Base-by-base conservation (phyloP, 1,140 invertebrate species). In the Diabrotica virgifera region DNA sequence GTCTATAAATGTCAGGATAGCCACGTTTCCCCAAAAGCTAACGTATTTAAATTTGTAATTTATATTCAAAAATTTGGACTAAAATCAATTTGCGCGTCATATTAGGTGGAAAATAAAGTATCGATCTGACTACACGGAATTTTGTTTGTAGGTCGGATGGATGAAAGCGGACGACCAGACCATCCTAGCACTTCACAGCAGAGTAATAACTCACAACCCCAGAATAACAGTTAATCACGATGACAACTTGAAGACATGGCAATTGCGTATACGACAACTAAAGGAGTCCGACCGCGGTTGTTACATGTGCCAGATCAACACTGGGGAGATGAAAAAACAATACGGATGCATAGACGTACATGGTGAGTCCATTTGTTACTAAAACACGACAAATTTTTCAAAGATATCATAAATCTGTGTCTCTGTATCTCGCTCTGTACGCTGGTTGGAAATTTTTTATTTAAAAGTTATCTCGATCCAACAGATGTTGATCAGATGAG, bases 281-380 rank as follows among this genome's bases (percentile, higher is more conserved):
- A 86, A 87, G 67, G 87, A 90, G 62, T 83, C 85, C 46, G 90
- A 92, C 76, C 82, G 86, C 37, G 90, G 89, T 6, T 92, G 90
- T 74, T 93, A 93, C 76, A 92, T 93, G 90, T 93, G 90, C 75
- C 91, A 93, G 80, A 89, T 96, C 68, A 96, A 95, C 78, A 94
- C 93, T 6, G 89, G 85, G 63, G 87, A 90, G 24, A 95, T 95
- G 91, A 92, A 91, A 78, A 94, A 90, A 73, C 89, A 91, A 77
- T 82, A 92, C 51, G 94, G 92, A 50, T 95, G 93, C 79, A 86
- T 96, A 54, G 91, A 95, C 79, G 92, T 96, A 13, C 86, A 92
- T 77, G 90, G 93, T 94, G 78, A 83, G 82, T 75, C 46, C 6
- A 2, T 10, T 5, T 12, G 8, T 24, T 24, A 24, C 24, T 24